Evolutionary conservation across 2,888 invertebrate genomes (phyloP).

Genomic region (Eupeodes luniger): DNA sequence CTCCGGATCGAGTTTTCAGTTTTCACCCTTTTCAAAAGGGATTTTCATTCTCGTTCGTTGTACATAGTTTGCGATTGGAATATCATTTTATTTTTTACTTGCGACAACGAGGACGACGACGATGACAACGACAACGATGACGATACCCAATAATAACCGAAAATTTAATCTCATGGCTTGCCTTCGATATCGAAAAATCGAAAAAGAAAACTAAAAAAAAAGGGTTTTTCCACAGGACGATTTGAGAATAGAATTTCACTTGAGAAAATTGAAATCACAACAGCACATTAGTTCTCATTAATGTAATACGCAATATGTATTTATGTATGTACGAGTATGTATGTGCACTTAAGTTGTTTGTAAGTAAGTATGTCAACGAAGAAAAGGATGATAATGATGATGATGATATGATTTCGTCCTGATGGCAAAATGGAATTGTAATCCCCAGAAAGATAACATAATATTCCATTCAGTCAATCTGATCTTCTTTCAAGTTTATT

Average conservation of each 20-base stretch:
- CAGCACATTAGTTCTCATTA: constrained; percentile 25
- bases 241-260: not conserved
- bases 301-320: not conserved
- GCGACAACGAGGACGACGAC: too few relatives aligned
- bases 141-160: constrained; percentile 30
- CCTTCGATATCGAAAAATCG: not conserved
- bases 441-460: constrained; percentile 46
- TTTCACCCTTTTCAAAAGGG: constrained; percentile 20
- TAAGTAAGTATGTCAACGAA: too few relatives aligned
- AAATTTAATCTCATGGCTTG: constrained; percentile 34
- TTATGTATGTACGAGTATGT: not conserved
- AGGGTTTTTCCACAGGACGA: not conserved
- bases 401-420: not conserved
- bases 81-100: not conserved
- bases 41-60: constrained; percentile 8
- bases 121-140: not conserved
- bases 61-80: not conserved
- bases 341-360: too few relatives aligned
- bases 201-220: not conserved
- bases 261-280: constrained; percentile 35
- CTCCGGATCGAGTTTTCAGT: constrained; percentile 26
- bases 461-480: constrained; percentile 49
- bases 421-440: constrained; percentile 28
- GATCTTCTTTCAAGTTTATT: not conserved
- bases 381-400: not conserved